Evolutionary conservation across 2,888 invertebrate species (phyloP).

Genomic region (Rhamnusium bicolor): DNA sequence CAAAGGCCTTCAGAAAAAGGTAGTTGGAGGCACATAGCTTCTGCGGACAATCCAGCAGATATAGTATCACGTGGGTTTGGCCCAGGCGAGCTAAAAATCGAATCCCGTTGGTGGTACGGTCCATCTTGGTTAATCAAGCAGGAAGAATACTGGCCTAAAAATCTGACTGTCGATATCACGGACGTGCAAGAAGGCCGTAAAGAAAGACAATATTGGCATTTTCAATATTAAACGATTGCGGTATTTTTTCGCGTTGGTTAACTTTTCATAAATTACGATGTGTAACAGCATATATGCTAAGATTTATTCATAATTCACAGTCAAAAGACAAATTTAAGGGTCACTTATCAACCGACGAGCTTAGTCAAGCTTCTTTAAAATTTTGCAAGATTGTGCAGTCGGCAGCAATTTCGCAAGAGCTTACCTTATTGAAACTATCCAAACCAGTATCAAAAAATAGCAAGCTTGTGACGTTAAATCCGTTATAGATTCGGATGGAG

Average conservation of each 20-base stretch:
- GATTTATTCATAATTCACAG: background rate
- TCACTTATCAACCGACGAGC: background rate
- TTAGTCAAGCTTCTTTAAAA: background rate
- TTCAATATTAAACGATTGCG: background rate
- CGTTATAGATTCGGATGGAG: background rate
- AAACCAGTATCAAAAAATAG: background rate
- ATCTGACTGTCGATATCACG: background rate
- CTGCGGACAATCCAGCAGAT: slow-evolving; percentile 38
- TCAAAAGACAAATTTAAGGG: background rate
- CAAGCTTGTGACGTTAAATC: background rate
- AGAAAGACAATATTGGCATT: background rate
- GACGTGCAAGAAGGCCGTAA: background rate
- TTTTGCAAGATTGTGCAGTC: background rate
- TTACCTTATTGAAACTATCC: too few species aligned
- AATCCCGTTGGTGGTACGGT: slow-evolving; percentile 7
- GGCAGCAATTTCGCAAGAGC: too few species aligned
- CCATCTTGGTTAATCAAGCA: background rate
- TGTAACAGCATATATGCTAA: background rate
- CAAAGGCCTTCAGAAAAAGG: slow-evolving; percentile 30
- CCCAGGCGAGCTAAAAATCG: background rate
- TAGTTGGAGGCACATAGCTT: slow-evolving; percentile 36
- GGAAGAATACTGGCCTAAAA: background rate
- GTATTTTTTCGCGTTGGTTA: background rate
- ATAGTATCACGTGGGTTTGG: background rate
- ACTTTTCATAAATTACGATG: background rate